A percentile compares a stretch with the other conserved stretches of the same genome.
Evolutionary conservation across 2,113 vertebrate species (phyloP).

Genomic region (Heptranchias perlo): DNA sequence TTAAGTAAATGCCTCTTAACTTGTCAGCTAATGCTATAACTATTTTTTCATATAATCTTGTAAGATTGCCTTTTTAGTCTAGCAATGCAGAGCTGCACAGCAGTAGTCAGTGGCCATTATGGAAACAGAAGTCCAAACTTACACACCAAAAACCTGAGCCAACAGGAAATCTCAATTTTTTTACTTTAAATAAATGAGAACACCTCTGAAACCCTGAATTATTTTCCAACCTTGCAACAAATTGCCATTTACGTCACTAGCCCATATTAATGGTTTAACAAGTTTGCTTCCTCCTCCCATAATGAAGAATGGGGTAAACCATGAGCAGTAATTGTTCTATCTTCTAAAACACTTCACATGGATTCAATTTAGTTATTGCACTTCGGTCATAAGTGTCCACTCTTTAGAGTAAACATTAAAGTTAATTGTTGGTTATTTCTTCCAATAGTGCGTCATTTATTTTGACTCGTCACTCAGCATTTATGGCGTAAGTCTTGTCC

Average conservation of each 20-base stretch:
- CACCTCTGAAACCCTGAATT: background rate
- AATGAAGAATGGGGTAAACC: background rate
- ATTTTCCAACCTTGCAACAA: background rate
- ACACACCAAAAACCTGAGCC: background rate
- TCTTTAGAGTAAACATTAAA: background rate
- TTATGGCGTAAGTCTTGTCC: background rate
- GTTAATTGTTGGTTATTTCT: background rate
- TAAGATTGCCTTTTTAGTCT: background rate
- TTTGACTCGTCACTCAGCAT: background rate
- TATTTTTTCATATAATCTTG: background rate
- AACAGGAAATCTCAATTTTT: background rate
- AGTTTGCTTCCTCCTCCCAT: background rate
- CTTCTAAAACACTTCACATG: background rate
- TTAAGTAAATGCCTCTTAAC: background rate
- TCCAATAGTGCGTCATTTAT: background rate
- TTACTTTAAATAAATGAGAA: background rate
- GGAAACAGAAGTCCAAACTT: background rate
- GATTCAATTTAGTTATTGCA: background rate
- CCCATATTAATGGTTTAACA: background rate
- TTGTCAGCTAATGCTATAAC: background rate
- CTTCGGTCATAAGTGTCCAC: background rate
- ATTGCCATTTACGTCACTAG: background rate
- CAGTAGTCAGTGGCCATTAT: background rate
- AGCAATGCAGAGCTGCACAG: background rate
- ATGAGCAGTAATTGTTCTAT: background rate